A percentile compares a stretch with the other conserved stretches of the same genome.
Conservation (phyloP, 2,888 invertebrate species). For the Limnephilus lunatus region DNA sequence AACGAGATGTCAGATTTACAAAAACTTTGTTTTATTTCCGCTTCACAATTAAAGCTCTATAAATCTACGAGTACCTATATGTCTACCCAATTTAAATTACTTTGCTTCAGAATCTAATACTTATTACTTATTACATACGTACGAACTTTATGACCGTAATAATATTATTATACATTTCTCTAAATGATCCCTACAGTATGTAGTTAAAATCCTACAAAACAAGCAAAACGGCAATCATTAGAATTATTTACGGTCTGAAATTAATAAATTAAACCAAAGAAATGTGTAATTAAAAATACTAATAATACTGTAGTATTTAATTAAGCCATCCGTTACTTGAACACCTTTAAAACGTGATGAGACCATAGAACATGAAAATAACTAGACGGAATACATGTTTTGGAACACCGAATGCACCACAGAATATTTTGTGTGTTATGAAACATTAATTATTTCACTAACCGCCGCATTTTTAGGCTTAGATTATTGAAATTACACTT, state of each 20-base stretch:
- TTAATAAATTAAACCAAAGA: constrained; percentile 17
- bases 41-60: too few relatives aligned
- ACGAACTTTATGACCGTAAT: not conserved
- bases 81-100: not conserved
- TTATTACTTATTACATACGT: not conserved
- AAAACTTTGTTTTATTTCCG: too few relatives aligned
- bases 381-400: not conserved
- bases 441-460: too few relatives aligned
- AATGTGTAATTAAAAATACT: constrained; percentile 30
- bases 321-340: constrained; percentile 50
- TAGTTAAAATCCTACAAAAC: not conserved
- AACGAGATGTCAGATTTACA: too few relatives aligned
- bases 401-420: not conserved
- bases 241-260: constrained; percentile 18
- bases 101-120: not conserved
- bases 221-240: not conserved
- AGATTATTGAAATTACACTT: too few relatives aligned
- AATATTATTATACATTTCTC: not conserved
- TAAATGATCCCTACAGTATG: not conserved
- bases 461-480: too few relatives aligned
- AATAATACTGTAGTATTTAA: constrained; percentile 39
- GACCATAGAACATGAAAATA: not conserved
- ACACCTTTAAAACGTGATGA: constrained; percentile 51
- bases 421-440: not conserved
- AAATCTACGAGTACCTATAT: too few relatives aligned